Evolutionary conservation across 2,797 vertebrate genomes (phyloP), one percentile per base, ranked within the genome.

Genomic region (Synaphobranchus kaupii): DNA sequence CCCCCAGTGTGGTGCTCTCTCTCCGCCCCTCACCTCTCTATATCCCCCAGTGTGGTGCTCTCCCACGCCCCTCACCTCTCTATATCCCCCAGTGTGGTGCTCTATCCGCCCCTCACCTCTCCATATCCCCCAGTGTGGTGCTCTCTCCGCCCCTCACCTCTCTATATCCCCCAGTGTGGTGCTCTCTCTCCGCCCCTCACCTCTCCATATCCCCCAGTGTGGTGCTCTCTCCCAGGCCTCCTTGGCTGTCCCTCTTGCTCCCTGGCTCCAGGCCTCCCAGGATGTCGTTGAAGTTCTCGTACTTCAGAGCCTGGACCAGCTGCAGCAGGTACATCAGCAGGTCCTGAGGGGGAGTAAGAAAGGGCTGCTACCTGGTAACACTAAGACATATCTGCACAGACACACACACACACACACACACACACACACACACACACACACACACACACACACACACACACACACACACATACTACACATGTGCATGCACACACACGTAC

Each of bases 291-390:
- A 99, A 99, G 93, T 98, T 99, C 93, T 99, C 99, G 0, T 99
- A 99, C 88, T 99, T 99, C 89, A 99, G 88, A 17, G 98, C 99
- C 91, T 99, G 99, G 31, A 99, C 98, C 91, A 99, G 95, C 91
- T 99, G 99, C 7, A 99, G 95, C 10, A 99, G 95, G 92, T 99
- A 99, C 99, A 99, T 99, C 89, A 99, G 93, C 87, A 99, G 95
- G 93, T 99, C 99, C 99, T 97, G 1, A 28, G 47, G 39, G 15
- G 20, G 17, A 90, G 22, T 56, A 76, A 17, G 85, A 66, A 10
- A 66, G 15, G n/a, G 60, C 60, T 8, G 60, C 60, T 66, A 10
- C 7, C 9, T 28, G 3, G 54, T 76, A 85, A 56, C 47, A 39
- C 12, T 4, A 9, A 1, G 34, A 50, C 52, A 48, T n/a, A 56